A percentile compares a stretch with the other conserved stretches of the same genome.
Conservation (phyloP, 1,140 invertebrate genomes). For the Diachasmimorpha longicaudata region DNA sequence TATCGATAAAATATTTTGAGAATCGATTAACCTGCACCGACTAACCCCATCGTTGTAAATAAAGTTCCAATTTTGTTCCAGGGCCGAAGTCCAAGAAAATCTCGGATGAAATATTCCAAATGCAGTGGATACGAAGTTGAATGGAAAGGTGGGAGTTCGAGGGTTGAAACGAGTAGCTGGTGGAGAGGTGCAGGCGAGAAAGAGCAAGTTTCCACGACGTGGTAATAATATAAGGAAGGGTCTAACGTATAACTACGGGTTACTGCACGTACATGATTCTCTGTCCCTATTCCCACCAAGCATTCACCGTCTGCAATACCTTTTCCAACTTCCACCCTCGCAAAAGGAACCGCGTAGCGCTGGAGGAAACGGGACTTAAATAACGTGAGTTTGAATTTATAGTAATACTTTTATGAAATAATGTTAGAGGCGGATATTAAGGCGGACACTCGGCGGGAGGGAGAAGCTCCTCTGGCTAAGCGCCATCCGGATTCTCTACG, state of each 20-base stretch:
- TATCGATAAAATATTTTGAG: neutral
- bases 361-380: slow-evolving; percentile 53
- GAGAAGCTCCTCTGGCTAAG: neutral
- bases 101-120: slow-evolving; percentile 51
- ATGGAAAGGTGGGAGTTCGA: neutral
- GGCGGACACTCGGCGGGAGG: slow-evolving; percentile 51
- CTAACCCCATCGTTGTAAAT: slow-evolving; percentile 42
- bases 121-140: slow-evolving; percentile 30
- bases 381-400: slow-evolving; percentile 63
- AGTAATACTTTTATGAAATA: slow-evolving; percentile 66
- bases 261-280: neutral
- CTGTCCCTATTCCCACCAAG: neutral
- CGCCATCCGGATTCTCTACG: slow-evolving; percentile 2
- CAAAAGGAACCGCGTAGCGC: slow-evolving; percentile 29
- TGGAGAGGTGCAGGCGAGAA: slow-evolving; percentile 24
- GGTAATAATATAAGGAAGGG: slow-evolving; percentile 32
- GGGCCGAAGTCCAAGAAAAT: slow-evolving; percentile 36
- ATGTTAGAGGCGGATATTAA: slow-evolving; percentile 64
- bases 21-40: neutral
- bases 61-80: slow-evolving; percentile 59
- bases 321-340: neutral
- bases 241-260: neutral
- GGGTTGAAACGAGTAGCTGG: neutral
- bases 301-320: neutral
- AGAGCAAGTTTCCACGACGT: slow-evolving; percentile 37